Evolutionary conservation across 1,140 invertebrate genomes (phyloP), one percentile per base, ranked within the genome.

Genomic region (Pygmarrhopalites habei): DNA sequence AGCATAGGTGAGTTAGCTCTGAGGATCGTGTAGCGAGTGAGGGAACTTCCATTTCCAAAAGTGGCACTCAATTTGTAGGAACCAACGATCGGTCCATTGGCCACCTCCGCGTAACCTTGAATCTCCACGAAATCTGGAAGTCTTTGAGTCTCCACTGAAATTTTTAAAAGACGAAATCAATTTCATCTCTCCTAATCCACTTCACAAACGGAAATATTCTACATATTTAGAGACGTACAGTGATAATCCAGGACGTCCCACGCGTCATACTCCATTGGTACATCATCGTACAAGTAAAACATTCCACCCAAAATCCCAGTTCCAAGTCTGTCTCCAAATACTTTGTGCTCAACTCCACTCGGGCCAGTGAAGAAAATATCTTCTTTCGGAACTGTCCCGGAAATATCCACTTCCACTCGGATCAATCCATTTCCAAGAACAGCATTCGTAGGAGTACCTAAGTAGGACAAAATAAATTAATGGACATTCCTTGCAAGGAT

Each of bases 191-290:
- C 58, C 74, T 74, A 29, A 79, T 81, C n/a, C n/a, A n/a, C n/a
- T n/a, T n/a, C n/a, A n/a, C n/a, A n/a, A n/a, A n/a, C n/a, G n/a
- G n/a, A n/a, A n/a, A n/a, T n/a, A n/a, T n/a, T n/a, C n/a, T n/a
- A n/a, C n/a, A n/a, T n/a, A n/a, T 71, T 81, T 78, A 28, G 80
- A n/a, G n/a, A n/a, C n/a, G n/a, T n/a, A n/a, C n/a, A 67, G 65
- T 81, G 79, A 64, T 81, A 81, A 67, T 82, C 80, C 41, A 52
- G 49, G 2, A 53, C 32, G 72, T 82, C 79, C 80, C 80, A 82
- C 15, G 81, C 81, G 75, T 82, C 80, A 80, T 80, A 82, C 73
- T 74, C 81, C 57, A 82, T 66, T 12, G 81, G 80, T 10, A 81
- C 72, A 67, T 82, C 81, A 73, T 82, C 79, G 74, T 76, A 81